These are phyloP conservation scores for Brenthis ino DNA, from an alignment of 2,888 invertebrate genomes.

Conservation along the genomic window DNA sequence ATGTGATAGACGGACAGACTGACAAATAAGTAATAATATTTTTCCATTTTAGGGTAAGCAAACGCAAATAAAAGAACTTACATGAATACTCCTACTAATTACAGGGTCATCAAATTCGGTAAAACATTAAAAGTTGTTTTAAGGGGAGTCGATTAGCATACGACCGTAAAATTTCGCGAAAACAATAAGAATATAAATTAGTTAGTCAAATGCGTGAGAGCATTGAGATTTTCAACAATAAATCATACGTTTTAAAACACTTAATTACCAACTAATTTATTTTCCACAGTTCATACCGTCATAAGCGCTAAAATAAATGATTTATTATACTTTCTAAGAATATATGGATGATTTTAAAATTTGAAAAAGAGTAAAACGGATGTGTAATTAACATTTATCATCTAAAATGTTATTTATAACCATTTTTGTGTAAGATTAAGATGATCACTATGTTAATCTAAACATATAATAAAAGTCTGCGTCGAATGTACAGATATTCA, in stretches of 20 bases:
- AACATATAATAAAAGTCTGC: too few species aligned
- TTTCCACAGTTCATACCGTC: slow-evolving; percentile 48
- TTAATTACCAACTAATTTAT: slow-evolving; percentile 71
- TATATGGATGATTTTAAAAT: slow-evolving; percentile 32
- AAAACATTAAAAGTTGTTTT: slow-evolving; percentile 16
- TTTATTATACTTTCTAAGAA: slow-evolving; percentile 64
- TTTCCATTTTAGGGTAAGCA: too few species aligned
- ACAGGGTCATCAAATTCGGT: slow-evolving; percentile 1
- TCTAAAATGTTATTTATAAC: slow-evolving; percentile 5
- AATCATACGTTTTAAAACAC: slow-evolving; percentile 64
- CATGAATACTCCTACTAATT: background rate
- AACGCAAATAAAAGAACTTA: too few species aligned
- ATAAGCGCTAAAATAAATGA: slow-evolving; percentile 61
- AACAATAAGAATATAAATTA: slow-evolving; percentile 44
- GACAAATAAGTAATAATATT: too few species aligned
- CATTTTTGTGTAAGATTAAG: background rate
- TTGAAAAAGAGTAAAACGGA: slow-evolving; percentile 8
- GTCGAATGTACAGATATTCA: too few species aligned
- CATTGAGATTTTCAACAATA: slow-evolving; percentile 46
- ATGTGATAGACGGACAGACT: too few species aligned
- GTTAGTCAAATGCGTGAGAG: slow-evolving; percentile 28
- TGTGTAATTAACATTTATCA: slow-evolving; percentile 1
- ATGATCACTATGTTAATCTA: background rate
- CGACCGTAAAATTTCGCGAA: slow-evolving; percentile 26
- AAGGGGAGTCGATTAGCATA: slow-evolving; percentile 15